These are phyloP conservation scores for Sparidentex hasta DNA, from an alignment of 2,797 vertebrate genomes.

Conservation along the genomic window DNA sequence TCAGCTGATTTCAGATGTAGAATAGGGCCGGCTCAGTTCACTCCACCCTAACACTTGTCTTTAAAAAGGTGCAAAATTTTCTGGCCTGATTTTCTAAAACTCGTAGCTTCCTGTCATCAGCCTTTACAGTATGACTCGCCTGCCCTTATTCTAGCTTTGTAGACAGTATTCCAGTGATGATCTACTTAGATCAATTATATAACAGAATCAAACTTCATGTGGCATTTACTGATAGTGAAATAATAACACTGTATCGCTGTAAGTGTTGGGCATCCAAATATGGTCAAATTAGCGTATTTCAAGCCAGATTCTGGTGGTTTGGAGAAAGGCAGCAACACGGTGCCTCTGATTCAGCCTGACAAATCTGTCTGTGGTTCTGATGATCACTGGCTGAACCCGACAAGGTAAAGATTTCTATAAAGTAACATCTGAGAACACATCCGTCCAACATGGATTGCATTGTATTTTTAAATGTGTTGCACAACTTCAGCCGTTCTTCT, in stretches of 20 bases:
- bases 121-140: neutral
- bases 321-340: constrained; percentile 23
- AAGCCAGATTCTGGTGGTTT: constrained; percentile 12
- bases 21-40: neutral
- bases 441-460: constrained; percentile 88
- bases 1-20: constrained; percentile 3
- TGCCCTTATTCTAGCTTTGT: neutral
- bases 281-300: constrained; percentile 13
- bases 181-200: neutral
- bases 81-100: neutral
- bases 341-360: constrained; percentile 43
- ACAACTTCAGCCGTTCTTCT: constrained; percentile 88
- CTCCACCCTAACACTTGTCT: constrained; percentile 3
- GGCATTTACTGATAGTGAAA: constrained; percentile 17
- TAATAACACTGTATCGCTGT: constrained; percentile 9
- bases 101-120: neutral
- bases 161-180: neutral
- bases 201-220: constrained; percentile 3
- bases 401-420: constrained; percentile 86
- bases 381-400: constrained; percentile 80
- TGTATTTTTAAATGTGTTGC: constrained; percentile 92
- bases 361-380: constrained; percentile 33
- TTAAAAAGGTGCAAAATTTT: constrained; percentile 14
- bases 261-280: constrained; percentile 21
- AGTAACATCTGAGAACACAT: constrained; percentile 87